phyloP scores from a whole-genome alignment of 2,113 vertebrate species.

The Dryoscopus gambensis region DNA sequence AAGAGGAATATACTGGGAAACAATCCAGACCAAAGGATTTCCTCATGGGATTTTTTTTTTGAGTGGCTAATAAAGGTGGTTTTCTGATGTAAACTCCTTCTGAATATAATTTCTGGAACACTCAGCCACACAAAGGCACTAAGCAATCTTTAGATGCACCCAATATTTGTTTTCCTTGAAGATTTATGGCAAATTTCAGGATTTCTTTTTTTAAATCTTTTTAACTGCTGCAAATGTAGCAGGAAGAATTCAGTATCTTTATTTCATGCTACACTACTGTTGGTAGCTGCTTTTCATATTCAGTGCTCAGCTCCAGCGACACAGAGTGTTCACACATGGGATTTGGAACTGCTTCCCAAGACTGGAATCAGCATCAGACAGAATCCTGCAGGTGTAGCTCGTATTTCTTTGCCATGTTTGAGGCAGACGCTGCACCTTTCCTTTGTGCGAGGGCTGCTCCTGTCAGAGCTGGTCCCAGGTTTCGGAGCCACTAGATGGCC shows the following conservation, averaged over 20 bases:
- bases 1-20: slow-evolving; percentile 34
- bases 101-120: neutral
- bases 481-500: slow-evolving; percentile 62
- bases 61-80: slow-evolving; percentile 23
- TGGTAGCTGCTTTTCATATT: neutral
- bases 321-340: rapidly evolving
- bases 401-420: rapidly evolving
- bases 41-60: neutral
- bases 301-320: neutral
- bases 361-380: rapidly evolving
- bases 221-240: neutral
- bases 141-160: neutral
- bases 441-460: neutral
- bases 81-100: slow-evolving; percentile 3
- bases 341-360: neutral
- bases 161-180: neutral
- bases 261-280: rapidly evolving
- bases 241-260: neutral
- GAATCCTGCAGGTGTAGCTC: rapidly evolving
- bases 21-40: slow-evolving; percentile 45
- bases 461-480: rapidly evolving
- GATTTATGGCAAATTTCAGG: neutral
- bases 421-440: neutral
- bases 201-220: neutral
- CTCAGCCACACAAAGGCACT: neutral